Percentiles rank a stretch among this genome's conserved stretches.
phyloP scores from a whole-genome alignment of 2,888 invertebrate genomes.

The Lasioglossum lativentre region DNA sequence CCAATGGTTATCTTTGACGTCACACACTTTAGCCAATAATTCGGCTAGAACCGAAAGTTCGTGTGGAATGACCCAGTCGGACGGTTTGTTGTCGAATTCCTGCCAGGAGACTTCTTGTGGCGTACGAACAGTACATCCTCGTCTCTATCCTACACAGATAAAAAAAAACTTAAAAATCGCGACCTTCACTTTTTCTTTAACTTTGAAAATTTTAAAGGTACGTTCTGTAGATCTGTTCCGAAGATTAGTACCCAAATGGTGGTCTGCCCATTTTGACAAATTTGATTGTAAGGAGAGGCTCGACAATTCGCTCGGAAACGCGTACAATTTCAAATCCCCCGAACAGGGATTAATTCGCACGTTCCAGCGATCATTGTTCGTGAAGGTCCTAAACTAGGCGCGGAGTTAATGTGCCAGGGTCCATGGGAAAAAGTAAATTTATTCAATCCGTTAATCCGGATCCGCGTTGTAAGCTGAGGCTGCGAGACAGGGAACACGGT shows the following conservation, averaged over 20 bases:
- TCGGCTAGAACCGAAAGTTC: too few species aligned
- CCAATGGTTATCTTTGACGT: too few species aligned
- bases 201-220: too few species aligned
- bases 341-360: background rate
- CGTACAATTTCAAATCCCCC: background rate
- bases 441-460: slow-evolving; percentile 62
- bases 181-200: too few species aligned
- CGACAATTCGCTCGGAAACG: background rate
- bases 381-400: background rate
- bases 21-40: too few species aligned
- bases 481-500: slow-evolving; percentile 29
- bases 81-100: too few species aligned
- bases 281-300: background rate
- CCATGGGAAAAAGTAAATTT: slow-evolving; percentile 51
- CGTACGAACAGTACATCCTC: too few species aligned
- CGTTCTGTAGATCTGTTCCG: background rate
- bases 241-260: background rate
- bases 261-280: too few species aligned
- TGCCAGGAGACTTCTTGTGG: too few species aligned
- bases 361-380: background rate
- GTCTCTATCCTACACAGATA: too few species aligned
- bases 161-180: too few species aligned
- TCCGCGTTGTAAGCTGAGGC: slow-evolving; percentile 29
- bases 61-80: too few species aligned
- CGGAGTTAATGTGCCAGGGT: slow-evolving; percentile 26